Evolutionary conservation across 2,797 vertebrate genomes (phyloP), one percentile per base, ranked within the genome.

Genomic region (Naso thynnoides): DNA sequence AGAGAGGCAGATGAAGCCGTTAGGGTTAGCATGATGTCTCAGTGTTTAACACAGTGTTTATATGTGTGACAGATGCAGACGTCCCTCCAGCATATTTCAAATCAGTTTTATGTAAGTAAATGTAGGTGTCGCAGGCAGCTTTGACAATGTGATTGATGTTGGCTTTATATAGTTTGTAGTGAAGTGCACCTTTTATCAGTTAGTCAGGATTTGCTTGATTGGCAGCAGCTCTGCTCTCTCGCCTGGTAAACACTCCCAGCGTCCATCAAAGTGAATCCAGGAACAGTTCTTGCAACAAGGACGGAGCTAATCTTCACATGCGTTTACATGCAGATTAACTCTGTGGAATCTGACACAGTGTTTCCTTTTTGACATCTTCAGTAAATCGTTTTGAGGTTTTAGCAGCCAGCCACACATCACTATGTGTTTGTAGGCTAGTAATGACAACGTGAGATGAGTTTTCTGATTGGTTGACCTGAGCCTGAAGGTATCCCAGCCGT

Each of bases 31-130:
- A 5, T 13, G 31, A 73, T 67, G 41, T 62, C 61, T 77, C 56
- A 0, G 55, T 55, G 52, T 78, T 70, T 38, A 70, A 79, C 88
- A 88, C 87, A 87, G 86, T 87, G 87, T 90, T 75, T 62, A 74
- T 74, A 64, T 72, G 65, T 74, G 85, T 78, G 82, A 78, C 77
- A 81, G 70, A 66, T 59, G 60, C 41, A 78, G 67, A 80, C 48
- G 31, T 78, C 62, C 26, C n/a, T 76, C 73, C 60, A 48, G 54
- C 38, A 55, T 67, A 63, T 55, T 57, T 36, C 41, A 48, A 62
- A 38, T 33, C 45, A 19, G 27, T 54, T 41, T 16, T 36, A 11
- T 41, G 47, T 69, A 60, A 19, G 66, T 18, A 55, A 68, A 72
- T 56, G 39, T 65, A 36, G 9, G 66, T 36, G 42, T 78, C 50